Percentiles rank a stretch among this genome's conserved stretches.
Conservation (phyloP, 2,888 invertebrate species). For the Sylvicola fuscatus region DNA sequence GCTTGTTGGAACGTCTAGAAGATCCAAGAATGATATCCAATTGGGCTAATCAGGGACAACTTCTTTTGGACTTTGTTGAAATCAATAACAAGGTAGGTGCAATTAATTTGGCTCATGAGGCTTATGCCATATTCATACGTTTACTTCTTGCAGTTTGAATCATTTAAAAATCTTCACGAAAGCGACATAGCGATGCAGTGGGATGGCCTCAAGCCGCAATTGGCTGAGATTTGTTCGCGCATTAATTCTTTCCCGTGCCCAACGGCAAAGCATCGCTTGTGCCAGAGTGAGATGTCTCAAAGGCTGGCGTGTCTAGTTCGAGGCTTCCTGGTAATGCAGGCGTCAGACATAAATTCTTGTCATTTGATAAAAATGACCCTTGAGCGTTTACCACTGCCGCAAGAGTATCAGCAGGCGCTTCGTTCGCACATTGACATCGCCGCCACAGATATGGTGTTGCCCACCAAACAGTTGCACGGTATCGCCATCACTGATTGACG, state of each 20-base stretch:
- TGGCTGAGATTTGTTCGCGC: conserved; percentile 23
- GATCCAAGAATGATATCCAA: conserved; percentile 37
- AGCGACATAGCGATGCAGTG: conserved; percentile 22
- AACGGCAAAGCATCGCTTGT: conserved; percentile 24
- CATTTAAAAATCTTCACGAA: conserved; percentile 18
- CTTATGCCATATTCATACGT: neutral
- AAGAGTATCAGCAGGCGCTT: conserved; percentile 18
- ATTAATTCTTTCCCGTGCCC: conserved; percentile 24
- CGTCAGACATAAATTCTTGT: conserved; percentile 19
- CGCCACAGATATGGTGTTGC: too few relatives aligned
- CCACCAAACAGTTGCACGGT: too few relatives aligned
- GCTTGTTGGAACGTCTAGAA: conserved; percentile 37
- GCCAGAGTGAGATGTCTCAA: conserved; percentile 26
- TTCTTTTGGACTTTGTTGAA: conserved; percentile 49
- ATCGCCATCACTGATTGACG: too few relatives aligned
- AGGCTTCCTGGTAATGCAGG: conserved; percentile 19
- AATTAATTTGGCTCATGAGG: conserved; percentile 4
- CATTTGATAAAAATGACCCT: conserved; percentile 19
- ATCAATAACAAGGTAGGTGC: conserved; percentile 35
- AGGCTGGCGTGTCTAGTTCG: conserved; percentile 21
- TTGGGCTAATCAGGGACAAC: conserved; percentile 52
- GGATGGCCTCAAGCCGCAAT: conserved; percentile 23
- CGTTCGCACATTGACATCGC: conserved; percentile 6
- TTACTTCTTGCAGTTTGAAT: conserved; percentile 15
- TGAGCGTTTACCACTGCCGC: conserved; percentile 23